phyloP scores from a whole-genome alignment of 2,888 invertebrate species.

The Pyrocoelia pectoralis region DNA sequence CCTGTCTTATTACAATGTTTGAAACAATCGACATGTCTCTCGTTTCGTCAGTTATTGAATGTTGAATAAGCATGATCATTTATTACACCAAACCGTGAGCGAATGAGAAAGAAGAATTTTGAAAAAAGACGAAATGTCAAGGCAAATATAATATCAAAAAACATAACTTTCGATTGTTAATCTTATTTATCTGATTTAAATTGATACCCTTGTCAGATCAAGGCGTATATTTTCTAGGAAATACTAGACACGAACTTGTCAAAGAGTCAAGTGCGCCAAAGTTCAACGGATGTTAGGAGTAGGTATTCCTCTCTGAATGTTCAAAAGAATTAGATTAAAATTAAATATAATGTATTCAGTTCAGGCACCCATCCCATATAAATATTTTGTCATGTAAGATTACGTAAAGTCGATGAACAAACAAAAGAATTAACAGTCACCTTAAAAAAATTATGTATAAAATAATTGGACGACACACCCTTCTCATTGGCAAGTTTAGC shows the following conservation, averaged over 20 bases:
- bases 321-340: neutral
- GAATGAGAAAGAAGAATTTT: neutral
- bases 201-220: neutral
- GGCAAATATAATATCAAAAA: constrained; percentile 15
- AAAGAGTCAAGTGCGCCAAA: constrained; percentile 13
- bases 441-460: constrained; percentile 6
- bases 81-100: neutral
- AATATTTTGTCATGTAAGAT: neutral
- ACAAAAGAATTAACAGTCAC: constrained; percentile 15
- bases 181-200: too few species aligned
- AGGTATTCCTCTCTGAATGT: neutral
- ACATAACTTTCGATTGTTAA: neutral
- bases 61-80: neutral
- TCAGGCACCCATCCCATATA: neutral
- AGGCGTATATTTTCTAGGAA: neutral
- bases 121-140: constrained; percentile 23
- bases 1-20: neutral
- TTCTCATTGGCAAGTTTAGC: constrained; percentile 18
- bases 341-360: neutral
- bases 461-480: constrained; percentile 19
- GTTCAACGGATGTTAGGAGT: constrained; percentile 14
- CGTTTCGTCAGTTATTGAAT: constrained; percentile 6
- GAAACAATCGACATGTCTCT: too few species aligned
- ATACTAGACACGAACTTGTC: too few species aligned
- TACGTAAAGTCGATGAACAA: neutral